phyloP scores from a whole-genome alignment of 1,140 invertebrate genomes.

The Diachasmimorpha longicaudata region DNA sequence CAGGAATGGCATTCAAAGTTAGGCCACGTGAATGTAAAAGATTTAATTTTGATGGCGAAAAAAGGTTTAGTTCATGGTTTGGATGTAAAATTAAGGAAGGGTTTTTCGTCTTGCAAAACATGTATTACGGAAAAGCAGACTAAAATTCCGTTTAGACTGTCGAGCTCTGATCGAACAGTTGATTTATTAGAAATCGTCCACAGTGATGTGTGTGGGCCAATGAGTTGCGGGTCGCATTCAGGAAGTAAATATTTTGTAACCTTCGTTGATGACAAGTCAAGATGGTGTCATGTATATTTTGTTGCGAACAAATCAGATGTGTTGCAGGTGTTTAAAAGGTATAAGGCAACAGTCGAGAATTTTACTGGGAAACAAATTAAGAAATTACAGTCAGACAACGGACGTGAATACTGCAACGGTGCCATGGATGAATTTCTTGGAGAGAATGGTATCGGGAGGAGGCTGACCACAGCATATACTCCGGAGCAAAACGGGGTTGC shows the following conservation, averaged over 20 bases:
- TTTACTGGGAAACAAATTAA: constrained; percentile 41
- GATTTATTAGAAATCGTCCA: constrained; percentile 31
- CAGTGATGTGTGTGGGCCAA: constrained; percentile 51
- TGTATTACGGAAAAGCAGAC: not conserved
- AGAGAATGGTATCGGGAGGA: constrained; percentile 1
- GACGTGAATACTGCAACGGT: constrained; percentile 32
- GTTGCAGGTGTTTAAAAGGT: no score
- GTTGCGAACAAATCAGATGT: constrained; percentile 38
- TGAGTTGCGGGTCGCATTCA: constrained; percentile 36
- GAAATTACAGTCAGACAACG: constrained; percentile 40
- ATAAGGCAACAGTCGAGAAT: no score
- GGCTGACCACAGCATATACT: not conserved
- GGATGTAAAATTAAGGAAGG: constrained; percentile 1
- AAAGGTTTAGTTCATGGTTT: constrained; percentile 16
- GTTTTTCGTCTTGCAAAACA: not conserved
- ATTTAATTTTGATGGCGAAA: constrained; percentile 10
- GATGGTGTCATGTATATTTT: constrained; percentile 36
- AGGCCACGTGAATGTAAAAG: constrained; percentile 29
- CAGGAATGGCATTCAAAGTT: constrained; percentile 17
- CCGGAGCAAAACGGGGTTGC: constrained; percentile 44
- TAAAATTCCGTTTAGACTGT: not conserved
- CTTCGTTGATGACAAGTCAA: constrained; percentile 51
- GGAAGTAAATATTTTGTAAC: constrained; percentile 50
- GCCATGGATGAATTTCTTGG: constrained; percentile 24
- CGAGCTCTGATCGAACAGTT: no score